Conservation (phyloP, 2,797 vertebrate genomes). For the Neopelma chrysocephalum region DNA sequence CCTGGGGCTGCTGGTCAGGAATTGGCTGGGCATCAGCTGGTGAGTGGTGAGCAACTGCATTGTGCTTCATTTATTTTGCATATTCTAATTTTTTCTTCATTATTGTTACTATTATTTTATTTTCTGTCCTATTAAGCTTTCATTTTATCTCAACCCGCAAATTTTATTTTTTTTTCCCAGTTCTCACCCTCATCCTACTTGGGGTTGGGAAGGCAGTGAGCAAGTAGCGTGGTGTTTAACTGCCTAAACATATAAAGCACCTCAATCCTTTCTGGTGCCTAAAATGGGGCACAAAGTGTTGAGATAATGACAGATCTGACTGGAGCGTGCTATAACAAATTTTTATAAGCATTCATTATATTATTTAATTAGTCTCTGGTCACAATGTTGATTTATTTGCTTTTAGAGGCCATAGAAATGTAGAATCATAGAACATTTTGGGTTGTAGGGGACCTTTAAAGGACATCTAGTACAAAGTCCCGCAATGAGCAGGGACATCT, state of each 20-base stretch:
- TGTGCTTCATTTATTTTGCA: background rate
- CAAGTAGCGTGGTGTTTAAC: background rate
- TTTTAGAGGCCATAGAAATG: background rate
- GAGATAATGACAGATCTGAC: background rate
- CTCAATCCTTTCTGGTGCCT: background rate
- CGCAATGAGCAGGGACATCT: background rate
- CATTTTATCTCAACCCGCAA: background rate
- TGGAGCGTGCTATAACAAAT: accelerated
- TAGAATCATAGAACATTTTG: background rate
- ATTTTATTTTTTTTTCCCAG: background rate
- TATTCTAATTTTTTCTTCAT: background rate
- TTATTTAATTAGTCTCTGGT: background rate
- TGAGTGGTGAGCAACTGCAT: background rate
- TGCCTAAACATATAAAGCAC: background rate
- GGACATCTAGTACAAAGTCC: background rate
- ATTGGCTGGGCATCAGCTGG: background rate
- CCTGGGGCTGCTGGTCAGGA: background rate
- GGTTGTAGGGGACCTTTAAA: background rate
- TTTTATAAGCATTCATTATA: background rate
- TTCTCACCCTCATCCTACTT: background rate
- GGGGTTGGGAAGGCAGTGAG: background rate
- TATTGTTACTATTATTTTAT: background rate
- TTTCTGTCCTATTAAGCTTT: background rate
- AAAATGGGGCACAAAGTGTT: background rate
- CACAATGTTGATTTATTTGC: background rate